Conservation (phyloP, 2,888 invertebrate genomes). For the Oligia fasciuncula region DNA sequence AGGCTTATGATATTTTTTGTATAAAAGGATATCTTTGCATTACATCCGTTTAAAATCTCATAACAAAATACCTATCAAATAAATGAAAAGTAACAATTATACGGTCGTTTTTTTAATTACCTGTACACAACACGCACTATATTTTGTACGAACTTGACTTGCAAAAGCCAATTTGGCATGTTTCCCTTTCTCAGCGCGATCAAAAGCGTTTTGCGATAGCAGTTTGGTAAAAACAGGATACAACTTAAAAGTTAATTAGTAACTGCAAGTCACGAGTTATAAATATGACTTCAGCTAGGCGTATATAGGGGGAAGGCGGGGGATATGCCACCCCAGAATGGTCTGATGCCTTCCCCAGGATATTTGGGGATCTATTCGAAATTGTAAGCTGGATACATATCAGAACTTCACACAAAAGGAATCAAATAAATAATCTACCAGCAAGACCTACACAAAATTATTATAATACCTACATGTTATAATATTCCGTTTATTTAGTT, state of each 20-base stretch:
- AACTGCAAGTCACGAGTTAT: not conserved
- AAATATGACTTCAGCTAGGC: not conserved
- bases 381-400: too few relatives aligned
- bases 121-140: not conserved
- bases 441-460: too few relatives aligned
- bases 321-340: too few relatives aligned
- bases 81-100: constrained; percentile 86
- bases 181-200: not conserved
- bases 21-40: constrained; percentile 85
- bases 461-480: too few relatives aligned
- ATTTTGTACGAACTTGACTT: not conserved
- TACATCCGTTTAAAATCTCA: constrained; percentile 89
- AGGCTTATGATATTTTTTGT: constrained; percentile 88
- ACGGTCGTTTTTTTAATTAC: constrained; percentile 38
- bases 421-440: too few relatives aligned
- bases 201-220: not conserved
- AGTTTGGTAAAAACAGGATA: not conserved
- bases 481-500: too few relatives aligned
- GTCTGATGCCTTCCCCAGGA: too few relatives aligned
- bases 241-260: not conserved
- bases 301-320: too few relatives aligned
- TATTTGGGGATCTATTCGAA: too few relatives aligned
- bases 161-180: not conserved
- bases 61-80: constrained; percentile 85
- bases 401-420: too few relatives aligned